phyloP scores from a whole-genome alignment of 2,797 vertebrate species.

The Tiaroga cobitis region DNA sequence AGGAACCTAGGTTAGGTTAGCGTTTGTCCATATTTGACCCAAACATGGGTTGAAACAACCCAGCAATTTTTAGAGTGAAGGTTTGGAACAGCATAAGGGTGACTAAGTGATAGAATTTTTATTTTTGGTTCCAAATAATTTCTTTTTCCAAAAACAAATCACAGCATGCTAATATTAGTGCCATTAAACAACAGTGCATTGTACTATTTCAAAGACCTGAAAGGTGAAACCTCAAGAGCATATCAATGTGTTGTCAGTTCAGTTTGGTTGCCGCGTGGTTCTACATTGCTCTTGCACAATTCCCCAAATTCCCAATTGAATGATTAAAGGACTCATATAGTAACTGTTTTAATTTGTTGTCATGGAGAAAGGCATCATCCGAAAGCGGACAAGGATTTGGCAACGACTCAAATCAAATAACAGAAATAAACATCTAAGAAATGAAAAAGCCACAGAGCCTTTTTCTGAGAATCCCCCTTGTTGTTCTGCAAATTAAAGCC shows the following conservation, averaged over 20 bases:
- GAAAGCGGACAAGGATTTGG: slow-evolving; percentile 32
- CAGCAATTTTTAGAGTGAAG: background rate
- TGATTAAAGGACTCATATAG: slow-evolving; percentile 43
- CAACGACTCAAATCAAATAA: slow-evolving; percentile 44
- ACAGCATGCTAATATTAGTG: background rate
- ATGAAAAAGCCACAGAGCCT: slow-evolving; percentile 41
- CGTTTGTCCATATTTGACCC: too few species aligned
- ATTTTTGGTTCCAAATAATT: background rate
- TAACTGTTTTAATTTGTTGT: slow-evolving; percentile 45
- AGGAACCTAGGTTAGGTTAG: too few species aligned
- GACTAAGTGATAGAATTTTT: background rate
- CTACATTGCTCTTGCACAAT: slow-evolving; percentile 12
- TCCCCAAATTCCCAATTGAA: slow-evolving; percentile 25
- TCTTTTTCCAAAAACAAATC: slow-evolving; percentile 7
- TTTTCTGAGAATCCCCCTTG: slow-evolving; percentile 55
- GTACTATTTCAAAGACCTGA: slow-evolving; percentile 2
- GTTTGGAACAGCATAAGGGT: background rate
- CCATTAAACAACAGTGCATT: slow-evolving; percentile 18
- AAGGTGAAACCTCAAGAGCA: background rate
- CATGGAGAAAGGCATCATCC: slow-evolving; percentile 39
- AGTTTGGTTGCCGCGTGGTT: background rate
- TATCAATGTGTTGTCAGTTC: slow-evolving; percentile 5
- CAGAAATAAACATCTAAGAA: slow-evolving; percentile 35
- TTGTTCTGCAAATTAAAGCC: slow-evolving; percentile 63
- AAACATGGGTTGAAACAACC: too few species aligned